These are phyloP conservation scores for Morelia viridis DNA, from an alignment of 2,797 vertebrate genomes.

Conservation along the genomic window DNA sequence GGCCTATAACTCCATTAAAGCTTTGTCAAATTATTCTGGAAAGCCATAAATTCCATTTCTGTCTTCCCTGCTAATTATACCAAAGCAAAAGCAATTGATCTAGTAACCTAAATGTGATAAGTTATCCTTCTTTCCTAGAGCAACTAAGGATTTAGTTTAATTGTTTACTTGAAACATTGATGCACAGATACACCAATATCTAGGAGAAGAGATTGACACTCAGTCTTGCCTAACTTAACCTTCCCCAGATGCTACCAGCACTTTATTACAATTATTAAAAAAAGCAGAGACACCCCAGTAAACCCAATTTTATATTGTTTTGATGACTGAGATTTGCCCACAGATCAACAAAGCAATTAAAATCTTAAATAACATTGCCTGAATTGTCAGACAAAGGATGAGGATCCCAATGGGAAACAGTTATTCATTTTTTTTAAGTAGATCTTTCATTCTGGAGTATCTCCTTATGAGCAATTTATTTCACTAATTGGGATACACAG, in stretches of 20 bases:
- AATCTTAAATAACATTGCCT: conserved; percentile 87
- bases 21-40: not conserved
- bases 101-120: conserved; percentile 52
- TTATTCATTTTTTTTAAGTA: conserved; percentile 70
- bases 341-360: conserved; percentile 93
- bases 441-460: conserved; percentile 71
- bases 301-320: conserved; percentile 80
- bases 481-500: conserved; percentile 78
- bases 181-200: conserved; percentile 42
- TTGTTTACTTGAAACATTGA: conserved; percentile 41
- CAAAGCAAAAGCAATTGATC: conserved; percentile 64
- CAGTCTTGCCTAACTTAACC: conserved; percentile 57
- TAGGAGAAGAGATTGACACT: conserved; percentile 62
- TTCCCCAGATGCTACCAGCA: conserved; percentile 71
- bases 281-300: conserved; percentile 3
- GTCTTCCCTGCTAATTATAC: conserved; percentile 41
- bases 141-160: conserved; percentile 27
- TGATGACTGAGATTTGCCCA: conserved; percentile 84
- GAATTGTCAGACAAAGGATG: conserved; percentile 81
- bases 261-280: conserved; percentile 89
- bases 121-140: conserved; percentile 54
- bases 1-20: not conserved
- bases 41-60: not conserved
- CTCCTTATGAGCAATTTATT: conserved; percentile 64
- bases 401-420: conserved; percentile 75